A percentile compares a stretch with the other conserved stretches of the same genome.
These are phyloP conservation scores for Nematolebias whitei DNA, from an alignment of 2,113 vertebrate species.

Conservation along the genomic window DNA sequence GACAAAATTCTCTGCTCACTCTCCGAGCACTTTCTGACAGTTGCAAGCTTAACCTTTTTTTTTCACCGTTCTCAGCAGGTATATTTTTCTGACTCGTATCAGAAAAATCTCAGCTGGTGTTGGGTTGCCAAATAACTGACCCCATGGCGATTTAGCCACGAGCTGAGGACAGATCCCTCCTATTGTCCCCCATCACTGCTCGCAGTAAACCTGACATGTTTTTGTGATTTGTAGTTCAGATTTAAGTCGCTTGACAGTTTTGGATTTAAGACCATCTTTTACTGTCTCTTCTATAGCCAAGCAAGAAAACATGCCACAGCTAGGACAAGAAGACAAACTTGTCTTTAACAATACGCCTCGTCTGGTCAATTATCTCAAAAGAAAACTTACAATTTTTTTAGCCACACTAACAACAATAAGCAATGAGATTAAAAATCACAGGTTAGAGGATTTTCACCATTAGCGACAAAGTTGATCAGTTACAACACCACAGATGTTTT, in stretches of 20 bases:
- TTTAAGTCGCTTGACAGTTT: too few relatives aligned
- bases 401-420: not conserved
- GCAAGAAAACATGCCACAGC: too few relatives aligned
- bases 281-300: too few relatives aligned
- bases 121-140: not conserved
- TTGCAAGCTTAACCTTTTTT: not conserved
- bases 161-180: not conserved
- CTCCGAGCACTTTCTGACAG: not conserved
- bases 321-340: too few relatives aligned
- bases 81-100: not conserved
- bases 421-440: not conserved
- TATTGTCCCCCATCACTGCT: not conserved
- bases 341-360: too few relatives aligned
- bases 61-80: not conserved
- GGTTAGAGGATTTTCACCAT: not conserved
- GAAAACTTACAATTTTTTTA: not conserved
- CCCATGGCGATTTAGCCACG: not conserved
- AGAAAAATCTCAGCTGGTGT: not conserved
- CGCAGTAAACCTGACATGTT: not conserved
- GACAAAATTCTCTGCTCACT: not conserved
- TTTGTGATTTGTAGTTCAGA: too few relatives aligned
- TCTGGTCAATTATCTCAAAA: not conserved
- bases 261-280: too few relatives aligned
- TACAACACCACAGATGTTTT: not conserved
- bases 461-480: not conserved